These are phyloP conservation scores for Subacronicta megacephala DNA, from an alignment of 2,888 invertebrate genomes.

Conservation along the genomic window DNA sequence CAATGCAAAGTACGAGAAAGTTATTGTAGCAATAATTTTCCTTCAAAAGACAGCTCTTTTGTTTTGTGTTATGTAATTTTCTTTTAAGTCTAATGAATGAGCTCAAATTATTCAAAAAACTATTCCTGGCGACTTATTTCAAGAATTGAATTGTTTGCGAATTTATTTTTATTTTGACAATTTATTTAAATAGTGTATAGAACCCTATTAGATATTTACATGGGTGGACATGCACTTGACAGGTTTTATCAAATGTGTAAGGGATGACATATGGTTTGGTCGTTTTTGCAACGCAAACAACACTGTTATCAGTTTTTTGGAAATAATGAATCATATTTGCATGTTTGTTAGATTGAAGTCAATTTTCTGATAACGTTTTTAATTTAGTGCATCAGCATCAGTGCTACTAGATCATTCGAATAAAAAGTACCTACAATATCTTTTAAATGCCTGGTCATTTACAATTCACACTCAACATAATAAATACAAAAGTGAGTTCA, in stretches of 20 bases:
- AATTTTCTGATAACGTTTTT: constrained; percentile 18
- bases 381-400: constrained; percentile 13
- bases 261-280: background rate
- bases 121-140: no score
- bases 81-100: no score
- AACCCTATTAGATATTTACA: background rate
- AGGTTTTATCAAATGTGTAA: constrained; percentile 21
- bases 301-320: constrained; percentile 31
- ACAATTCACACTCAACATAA: no score
- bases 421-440: background rate
- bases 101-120: no score
- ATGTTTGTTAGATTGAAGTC: constrained; percentile 14
- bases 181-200: background rate
- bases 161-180: no score
- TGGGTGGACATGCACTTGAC: background rate
- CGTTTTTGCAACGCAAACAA: constrained; percentile 13
- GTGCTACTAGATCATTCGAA: background rate
- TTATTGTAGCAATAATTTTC: no score
- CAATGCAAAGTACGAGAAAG: no score
- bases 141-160: no score
- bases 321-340: constrained; percentile 14
- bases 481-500: no score
- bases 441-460: no score
- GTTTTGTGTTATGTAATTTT: no score
- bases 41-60: no score